A percentile compares a stretch with the other conserved stretches of the same genome.
Evolutionary conservation across 1,140 invertebrate species (phyloP).

Genomic region (Sweltsa coloradensis): DNA sequence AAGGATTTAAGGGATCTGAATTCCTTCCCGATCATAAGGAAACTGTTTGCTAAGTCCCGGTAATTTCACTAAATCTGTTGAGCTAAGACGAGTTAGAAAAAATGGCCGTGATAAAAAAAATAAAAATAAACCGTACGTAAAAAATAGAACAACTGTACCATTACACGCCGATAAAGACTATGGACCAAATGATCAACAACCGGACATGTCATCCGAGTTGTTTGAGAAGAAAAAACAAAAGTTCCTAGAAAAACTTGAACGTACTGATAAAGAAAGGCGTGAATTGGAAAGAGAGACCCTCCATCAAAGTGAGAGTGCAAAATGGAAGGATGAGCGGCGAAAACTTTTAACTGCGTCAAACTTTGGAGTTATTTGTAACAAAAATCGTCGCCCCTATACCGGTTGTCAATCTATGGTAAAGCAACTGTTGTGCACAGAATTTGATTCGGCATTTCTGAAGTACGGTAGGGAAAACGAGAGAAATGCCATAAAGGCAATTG

Average conservation of each 20-base stretch:
- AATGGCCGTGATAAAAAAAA: slow-evolving; percentile 6
- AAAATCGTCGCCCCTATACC: no score
- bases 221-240: slow-evolving; percentile 1
- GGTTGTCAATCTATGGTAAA: slow-evolving; percentile 17
- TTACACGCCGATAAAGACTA: slow-evolving; percentile 15
- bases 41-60: no score
- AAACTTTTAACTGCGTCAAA: slow-evolving; percentile 20
- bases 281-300: slow-evolving; percentile 7
- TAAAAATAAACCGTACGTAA: not conserved
- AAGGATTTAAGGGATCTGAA: no score
- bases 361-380: slow-evolving; percentile 21
- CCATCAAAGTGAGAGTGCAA: no score
- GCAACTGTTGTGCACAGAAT: slow-evolving; percentile 11
- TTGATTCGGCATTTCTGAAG: slow-evolving; percentile 1
- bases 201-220: slow-evolving; percentile 9
- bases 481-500: slow-evolving; percentile 1
- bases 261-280: not conserved
- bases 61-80: slow-evolving; percentile 5
- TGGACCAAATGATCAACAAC: slow-evolving; percentile 15
- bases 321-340: no score
- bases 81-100: not conserved
- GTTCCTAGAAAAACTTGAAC: not conserved
- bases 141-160: not conserved
- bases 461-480: slow-evolving; percentile 13
- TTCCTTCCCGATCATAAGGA: no score